These are phyloP conservation scores for Netelia inedita DNA, from an alignment of 2,888 invertebrate species.

Conservation along the genomic window DNA sequence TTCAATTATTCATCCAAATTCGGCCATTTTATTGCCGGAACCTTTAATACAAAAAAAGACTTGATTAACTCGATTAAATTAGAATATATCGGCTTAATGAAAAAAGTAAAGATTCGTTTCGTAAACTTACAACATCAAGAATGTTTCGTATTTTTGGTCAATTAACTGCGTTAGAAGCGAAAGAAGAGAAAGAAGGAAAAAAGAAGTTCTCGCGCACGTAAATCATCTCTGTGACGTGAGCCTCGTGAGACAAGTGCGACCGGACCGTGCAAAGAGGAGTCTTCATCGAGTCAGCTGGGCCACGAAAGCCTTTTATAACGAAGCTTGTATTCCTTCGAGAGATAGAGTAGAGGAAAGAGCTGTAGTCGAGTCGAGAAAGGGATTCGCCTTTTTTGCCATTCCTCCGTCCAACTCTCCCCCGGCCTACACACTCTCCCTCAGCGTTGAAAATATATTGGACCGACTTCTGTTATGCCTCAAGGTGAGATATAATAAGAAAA, in stretches of 20 bases:
- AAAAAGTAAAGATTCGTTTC: too few species aligned
- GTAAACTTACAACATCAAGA: too few species aligned
- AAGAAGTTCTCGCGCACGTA: background rate
- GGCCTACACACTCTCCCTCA: slow-evolving; percentile 10
- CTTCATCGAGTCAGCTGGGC: slow-evolving; percentile 7
- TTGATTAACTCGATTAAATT: too few species aligned
- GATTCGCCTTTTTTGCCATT: slow-evolving; percentile 55
- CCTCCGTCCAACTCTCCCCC: background rate
- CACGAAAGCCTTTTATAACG: slow-evolving; percentile 18
- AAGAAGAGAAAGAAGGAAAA: background rate
- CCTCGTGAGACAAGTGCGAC: background rate
- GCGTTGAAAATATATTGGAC: slow-evolving; percentile 57
- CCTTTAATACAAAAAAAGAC: too few species aligned
- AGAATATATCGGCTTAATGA: too few species aligned
- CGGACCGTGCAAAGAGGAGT: slow-evolving; percentile 14
- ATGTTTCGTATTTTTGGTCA: background rate
- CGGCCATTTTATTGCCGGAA: background rate
- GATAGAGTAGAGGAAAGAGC: background rate
- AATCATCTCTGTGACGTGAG: slow-evolving; percentile 6
- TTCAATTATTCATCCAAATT: background rate
- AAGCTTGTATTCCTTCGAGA: slow-evolving; percentile 13
- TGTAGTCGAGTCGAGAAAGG: slow-evolving; percentile 38
- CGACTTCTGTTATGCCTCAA: slow-evolving; percentile 58
- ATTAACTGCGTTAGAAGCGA: background rate
- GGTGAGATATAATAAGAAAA: slow-evolving; percentile 59